Percentiles rank a stretch among this genome's conserved stretches.
Evolutionary conservation across 2,888 invertebrate genomes (phyloP).

Genomic region (Spodoptera picta): DNA sequence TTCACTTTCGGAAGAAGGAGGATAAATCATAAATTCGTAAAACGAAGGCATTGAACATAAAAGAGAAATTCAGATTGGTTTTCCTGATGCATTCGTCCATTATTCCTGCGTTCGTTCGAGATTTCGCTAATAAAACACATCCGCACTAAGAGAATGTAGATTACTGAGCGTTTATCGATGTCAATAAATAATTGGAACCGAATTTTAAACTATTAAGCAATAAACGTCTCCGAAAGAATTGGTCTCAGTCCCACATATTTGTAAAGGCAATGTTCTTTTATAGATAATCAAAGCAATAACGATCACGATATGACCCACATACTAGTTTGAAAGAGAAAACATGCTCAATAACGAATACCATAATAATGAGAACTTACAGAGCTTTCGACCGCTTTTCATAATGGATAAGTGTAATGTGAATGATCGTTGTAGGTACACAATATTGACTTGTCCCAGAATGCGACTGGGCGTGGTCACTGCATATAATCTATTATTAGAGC

Average conservation of each 20-base stretch:
- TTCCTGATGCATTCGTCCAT: conserved; percentile 18
- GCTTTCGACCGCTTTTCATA: conserved; percentile 74
- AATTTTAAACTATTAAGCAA: conserved; percentile 47
- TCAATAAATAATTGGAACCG: conserved; percentile 32
- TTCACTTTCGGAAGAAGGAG: no score
- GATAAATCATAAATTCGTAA: conserved; percentile 22
- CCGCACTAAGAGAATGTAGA: conserved; percentile 9
- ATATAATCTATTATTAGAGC: conserved; percentile 72
- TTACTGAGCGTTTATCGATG: conserved; percentile 18
- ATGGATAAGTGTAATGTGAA: conserved; percentile 75
- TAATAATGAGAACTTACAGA: conserved; percentile 71
- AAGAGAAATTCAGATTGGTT: conserved; percentile 24
- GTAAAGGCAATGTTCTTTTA: conserved; percentile 60
- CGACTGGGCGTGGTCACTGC: conserved; percentile 70
- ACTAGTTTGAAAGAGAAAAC: conserved; percentile 75
- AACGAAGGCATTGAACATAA: conserved; percentile 10
- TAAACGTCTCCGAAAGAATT: conserved; percentile 56
- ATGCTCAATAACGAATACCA: conserved; percentile 70
- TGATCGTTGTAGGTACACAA: conserved; percentile 70
- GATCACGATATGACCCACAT: conserved; percentile 76
- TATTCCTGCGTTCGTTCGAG: conserved; percentile 8
- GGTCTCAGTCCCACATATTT: conserved; percentile 58
- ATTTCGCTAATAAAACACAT: conserved; percentile 30
- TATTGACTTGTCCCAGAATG: conserved; percentile 78
- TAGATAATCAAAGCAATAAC: conserved; percentile 73